A percentile compares a stretch with the other conserved stretches of the same genome.
Evolutionary conservation across 2,797 vertebrate genomes (phyloP).

Genomic region (Parotocinclus haroldoi): DNA sequence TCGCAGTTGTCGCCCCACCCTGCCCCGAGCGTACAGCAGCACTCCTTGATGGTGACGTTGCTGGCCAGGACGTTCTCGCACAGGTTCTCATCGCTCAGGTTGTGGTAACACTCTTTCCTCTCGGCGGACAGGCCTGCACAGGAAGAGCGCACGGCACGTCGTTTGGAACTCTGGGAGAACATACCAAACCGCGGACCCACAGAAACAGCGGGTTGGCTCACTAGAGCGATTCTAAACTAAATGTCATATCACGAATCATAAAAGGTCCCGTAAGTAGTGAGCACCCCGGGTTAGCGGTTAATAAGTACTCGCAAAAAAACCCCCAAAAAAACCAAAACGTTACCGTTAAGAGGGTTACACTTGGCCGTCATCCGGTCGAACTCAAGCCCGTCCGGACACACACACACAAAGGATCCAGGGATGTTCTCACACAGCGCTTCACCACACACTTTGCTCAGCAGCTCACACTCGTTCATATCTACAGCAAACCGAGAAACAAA

Average conservation of each 20-base stretch:
- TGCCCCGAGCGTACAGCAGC: conserved; percentile 93
- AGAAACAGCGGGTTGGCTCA: too few relatives aligned
- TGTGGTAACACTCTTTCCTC: conserved; percentile 93
- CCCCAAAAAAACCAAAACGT: too few relatives aligned
- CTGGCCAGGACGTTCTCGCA: conserved; percentile 92
- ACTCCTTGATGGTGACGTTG: conserved; percentile 90
- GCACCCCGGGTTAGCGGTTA: too few relatives aligned
- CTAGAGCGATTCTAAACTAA: too few relatives aligned
- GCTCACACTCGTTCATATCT: conserved; percentile 95
- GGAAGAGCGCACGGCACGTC: too few relatives aligned
- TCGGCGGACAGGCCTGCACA: conserved; percentile 61
- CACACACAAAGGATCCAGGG: conserved; percentile 86
- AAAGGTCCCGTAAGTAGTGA: too few relatives aligned
- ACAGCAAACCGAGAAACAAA: conserved; percentile 22
- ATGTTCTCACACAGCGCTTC: conserved; percentile 89
- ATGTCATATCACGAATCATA: too few relatives aligned
- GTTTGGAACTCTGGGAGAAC: neutral
- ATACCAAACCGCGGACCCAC: too few relatives aligned
- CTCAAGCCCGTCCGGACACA: conserved; percentile 83
- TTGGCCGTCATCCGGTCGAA: conserved; percentile 85
- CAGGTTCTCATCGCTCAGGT: conserved; percentile 88
- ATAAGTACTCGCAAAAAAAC: too few relatives aligned
- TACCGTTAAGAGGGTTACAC: conserved; percentile 82
- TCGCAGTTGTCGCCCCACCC: conserved; percentile 98
- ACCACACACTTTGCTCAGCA: conserved; percentile 86